Evolutionary conservation across 1,140 invertebrate species (phyloP), one percentile per base, ranked within the genome.

Genomic region (Drosophila varians): DNA sequence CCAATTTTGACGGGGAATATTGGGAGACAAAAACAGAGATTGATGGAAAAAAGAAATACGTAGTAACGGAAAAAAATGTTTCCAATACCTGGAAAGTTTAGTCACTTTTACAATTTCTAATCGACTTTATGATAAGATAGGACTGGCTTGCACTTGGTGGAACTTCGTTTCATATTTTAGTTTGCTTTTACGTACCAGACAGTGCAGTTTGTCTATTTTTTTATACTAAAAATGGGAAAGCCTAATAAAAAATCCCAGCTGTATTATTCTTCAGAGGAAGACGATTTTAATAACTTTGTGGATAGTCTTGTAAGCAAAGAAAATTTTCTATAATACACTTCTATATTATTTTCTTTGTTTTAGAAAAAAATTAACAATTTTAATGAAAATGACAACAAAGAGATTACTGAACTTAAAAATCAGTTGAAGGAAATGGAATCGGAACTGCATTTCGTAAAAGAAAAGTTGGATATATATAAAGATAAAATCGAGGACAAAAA

Each of bases 401-500:
- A 4, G 8, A 36, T 36, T 8, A 21, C 16, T 5, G 21, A 26
- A 18, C 40, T 60, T 14, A 9, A 60, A 36, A 21, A 26, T 16
- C 12, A 38, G 4, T 11, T 60, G 6, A 12, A 46, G 8, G 9
- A 31, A 31, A 31, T 11, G 9, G 28, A 31, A 31, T 5, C 16
- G 8, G 16, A 58, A 58, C 25, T 14, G n/a, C n/a, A 46, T 16
- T 47, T 64, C n/a, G 4, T 6, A 4, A n/a, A 49, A 3, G 18
- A 19, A 19, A 62, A 64, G 8, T 14, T 58, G 7, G 14, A 31
- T 1, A 9, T 51, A 2, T 45, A 21, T 3, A 19, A 43, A 0
- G 46, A 52, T 4, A 64, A 64, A 66, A 31, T 64, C 4, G 45
- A 45, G 26, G 58, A 45, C 9, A 62, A 61, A 9, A 61, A 43